Percentiles rank a stretch among this genome's conserved stretches.
Evolutionary conservation across 2,113 vertebrate species (phyloP).

Genomic region (Chaetodon trifascialis): DNA sequence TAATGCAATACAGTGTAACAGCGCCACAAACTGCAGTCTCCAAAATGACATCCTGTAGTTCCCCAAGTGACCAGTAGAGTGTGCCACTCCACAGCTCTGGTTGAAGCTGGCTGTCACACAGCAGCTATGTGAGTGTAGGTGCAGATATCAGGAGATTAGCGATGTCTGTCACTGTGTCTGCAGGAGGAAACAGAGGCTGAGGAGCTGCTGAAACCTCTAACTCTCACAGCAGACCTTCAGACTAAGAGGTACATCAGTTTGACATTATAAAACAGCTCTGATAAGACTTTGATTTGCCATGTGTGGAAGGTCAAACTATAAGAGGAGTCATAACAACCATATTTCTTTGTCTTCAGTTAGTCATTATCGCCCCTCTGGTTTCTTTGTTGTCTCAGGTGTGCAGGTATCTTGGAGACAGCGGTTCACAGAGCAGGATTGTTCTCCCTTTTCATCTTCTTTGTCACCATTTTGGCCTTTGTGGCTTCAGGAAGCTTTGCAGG

Average conservation of each 20-base stretch:
- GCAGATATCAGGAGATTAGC: background rate
- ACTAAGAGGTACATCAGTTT: slow-evolving; percentile 44
- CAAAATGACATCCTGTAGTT: background rate
- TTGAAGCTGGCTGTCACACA: background rate
- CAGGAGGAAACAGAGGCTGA: slow-evolving; percentile 53
- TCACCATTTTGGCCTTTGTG: slow-evolving; percentile 30
- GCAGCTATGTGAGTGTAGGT: background rate
- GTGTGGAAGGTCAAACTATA: background rate
- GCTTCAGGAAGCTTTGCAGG: background rate
- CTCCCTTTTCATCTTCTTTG: slow-evolving; percentile 16
- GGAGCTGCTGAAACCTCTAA: slow-evolving; percentile 23
- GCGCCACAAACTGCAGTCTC: background rate
- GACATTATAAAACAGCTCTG: background rate
- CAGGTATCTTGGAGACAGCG: background rate
- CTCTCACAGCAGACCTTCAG: background rate
- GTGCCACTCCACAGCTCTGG: background rate
- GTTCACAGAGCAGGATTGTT: background rate
- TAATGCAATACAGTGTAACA: too few species aligned
- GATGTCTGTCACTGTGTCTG: slow-evolving; percentile 10
- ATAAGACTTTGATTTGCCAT: background rate
- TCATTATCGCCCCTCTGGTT: background rate
- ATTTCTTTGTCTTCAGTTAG: background rate
- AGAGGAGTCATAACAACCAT: background rate
- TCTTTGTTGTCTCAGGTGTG: slow-evolving; percentile 27
- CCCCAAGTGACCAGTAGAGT: slow-evolving; percentile 22